Evolutionary conservation across 1,140 invertebrate species (phyloP).

Genomic region (Panulirus ornatus): DNA sequence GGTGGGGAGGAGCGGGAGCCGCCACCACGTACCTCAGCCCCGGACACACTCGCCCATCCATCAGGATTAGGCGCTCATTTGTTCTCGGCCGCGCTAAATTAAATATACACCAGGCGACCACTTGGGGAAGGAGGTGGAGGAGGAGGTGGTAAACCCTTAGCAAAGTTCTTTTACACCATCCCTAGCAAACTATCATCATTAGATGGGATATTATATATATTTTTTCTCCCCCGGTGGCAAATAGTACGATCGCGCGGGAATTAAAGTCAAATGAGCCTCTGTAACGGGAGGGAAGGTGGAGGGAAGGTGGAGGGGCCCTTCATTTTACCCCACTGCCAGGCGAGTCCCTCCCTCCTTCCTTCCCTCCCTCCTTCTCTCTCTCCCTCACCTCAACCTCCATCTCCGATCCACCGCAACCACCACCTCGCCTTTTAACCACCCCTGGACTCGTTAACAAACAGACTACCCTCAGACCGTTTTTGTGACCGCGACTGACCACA

Average conservation of each 20-base stretch:
- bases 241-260: no score
- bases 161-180: no score
- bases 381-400: slow-evolving; percentile 27
- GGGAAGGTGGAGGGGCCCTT: no score
- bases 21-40: slow-evolving; percentile 31
- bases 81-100: slow-evolving; percentile 52
- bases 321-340: no score
- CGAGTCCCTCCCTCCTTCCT: background rate
- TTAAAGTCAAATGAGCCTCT: background rate
- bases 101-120: slow-evolving; percentile 28
- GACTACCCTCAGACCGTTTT: slow-evolving; percentile 51
- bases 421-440: slow-evolving; percentile 31
- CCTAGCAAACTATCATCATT: no score
- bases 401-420: slow-evolving; percentile 43
- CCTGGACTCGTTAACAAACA: slow-evolving; percentile 56
- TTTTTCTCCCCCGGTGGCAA: no score
- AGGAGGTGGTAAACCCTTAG: no score
- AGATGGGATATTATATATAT: no score
- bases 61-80: slow-evolving; percentile 53
- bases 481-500: slow-evolving; percentile 49
- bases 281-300: no score
- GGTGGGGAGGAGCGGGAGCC: background rate
- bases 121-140: no score
- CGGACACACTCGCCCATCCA: slow-evolving; percentile 30
- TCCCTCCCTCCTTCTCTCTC: background rate